Evolutionary conservation across 2,113 vertebrate genomes (phyloP), one percentile per base, ranked within the genome.

Genomic region (Sylvilagus bachmani): DNA sequence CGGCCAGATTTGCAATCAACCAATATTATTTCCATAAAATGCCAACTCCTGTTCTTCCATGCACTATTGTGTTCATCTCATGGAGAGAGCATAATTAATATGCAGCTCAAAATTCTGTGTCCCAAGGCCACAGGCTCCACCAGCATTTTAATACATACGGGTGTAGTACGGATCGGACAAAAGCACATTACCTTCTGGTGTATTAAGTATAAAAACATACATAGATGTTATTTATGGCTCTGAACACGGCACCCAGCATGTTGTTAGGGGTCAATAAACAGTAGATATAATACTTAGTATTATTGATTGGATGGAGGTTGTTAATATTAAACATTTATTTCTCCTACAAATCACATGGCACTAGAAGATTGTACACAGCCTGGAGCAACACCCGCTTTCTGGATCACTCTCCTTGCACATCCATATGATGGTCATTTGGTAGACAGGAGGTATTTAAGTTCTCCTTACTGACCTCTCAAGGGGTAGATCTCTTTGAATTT

Each of bases 401-500:
- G 51, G 33, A 89, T 86, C 89, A 89, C 2, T 78, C 66, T 79
- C 49, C 70, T 78, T 81, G 82, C 91, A 64, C 55, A 86, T 75
- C 31, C 9, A 7, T 49, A 86, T 71, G 96, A 87, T 61, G 86
- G 94, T 64, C 79, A 95, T 94, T 97, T 97, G 93, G 81, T 83
- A 91, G 91, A 53, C 73, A 88, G 91, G 94, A 98, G 93, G 81
- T 91, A 75, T 95, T 90, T 97, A 96, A 98, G 86, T 36, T 71
- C 91, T 88, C 82, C 10, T 67, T 38, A 81, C 80, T 97, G 97
- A 97, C 97, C 96, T 97, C 94, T 78, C 73, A 84, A 29, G 96
- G 97, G 93, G 97, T 97, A 86, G 80, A 27, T 93, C 90, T 97
- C 96, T 98, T 97, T 97, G 96, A 97, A 94, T 98, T 97, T 97